Evolutionary conservation across 2,797 vertebrate species (phyloP).

Genomic region (Pelochelys cantorii): DNA sequence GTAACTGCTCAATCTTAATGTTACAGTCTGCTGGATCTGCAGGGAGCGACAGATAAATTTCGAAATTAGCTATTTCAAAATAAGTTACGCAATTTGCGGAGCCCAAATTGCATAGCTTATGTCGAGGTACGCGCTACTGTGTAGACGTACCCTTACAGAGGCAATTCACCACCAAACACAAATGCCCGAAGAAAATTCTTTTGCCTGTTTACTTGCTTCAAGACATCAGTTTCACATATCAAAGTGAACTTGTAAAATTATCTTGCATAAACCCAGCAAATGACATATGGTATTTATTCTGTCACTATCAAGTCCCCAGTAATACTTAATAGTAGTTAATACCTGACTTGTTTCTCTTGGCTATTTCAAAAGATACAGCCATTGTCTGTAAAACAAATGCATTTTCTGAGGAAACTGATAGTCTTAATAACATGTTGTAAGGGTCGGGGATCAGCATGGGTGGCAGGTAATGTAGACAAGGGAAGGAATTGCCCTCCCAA

Average conservation of each 20-base stretch:
- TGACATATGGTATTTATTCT: slow-evolving; percentile 25
- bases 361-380: background rate
- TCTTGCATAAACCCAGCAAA: slow-evolving; percentile 35
- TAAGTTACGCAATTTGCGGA: too few relatives aligned
- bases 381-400: background rate
- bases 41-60: too few relatives aligned
- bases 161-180: slow-evolving; percentile 64
- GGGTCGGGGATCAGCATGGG: too few relatives aligned
- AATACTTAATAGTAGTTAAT: slow-evolving; percentile 65
- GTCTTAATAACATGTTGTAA: slow-evolving; percentile 48
- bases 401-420: slow-evolving; percentile 58
- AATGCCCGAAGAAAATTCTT: slow-evolving; percentile 59
- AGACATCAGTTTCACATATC: background rate
- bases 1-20: too few relatives aligned
- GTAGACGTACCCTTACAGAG: slow-evolving; percentile 68
- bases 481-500: too few relatives aligned
- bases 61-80: too few relatives aligned
- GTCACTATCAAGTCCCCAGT: slow-evolving; percentile 6
- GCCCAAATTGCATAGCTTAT: too few relatives aligned
- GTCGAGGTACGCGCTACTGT: too few relatives aligned
- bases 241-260: slow-evolving; percentile 41
- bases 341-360: slow-evolving; percentile 11
- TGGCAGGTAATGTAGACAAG: too few relatives aligned
- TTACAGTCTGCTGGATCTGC: too few relatives aligned
- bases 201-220: slow-evolving; percentile 59